phyloP scores from a whole-genome alignment of 2,888 invertebrate genomes.

The Dusona sp. region DNA sequence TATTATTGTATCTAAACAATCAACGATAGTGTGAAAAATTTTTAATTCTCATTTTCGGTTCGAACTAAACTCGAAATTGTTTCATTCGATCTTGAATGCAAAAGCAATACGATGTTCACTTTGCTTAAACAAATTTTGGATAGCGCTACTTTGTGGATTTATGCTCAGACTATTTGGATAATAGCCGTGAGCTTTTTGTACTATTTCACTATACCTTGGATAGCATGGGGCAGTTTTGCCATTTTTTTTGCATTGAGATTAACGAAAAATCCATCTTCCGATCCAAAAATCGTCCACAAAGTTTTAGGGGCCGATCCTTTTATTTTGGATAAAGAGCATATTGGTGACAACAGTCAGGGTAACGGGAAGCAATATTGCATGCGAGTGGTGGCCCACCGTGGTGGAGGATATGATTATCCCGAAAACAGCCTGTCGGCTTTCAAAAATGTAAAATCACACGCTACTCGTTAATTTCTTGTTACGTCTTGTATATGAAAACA shows the following conservation, averaged over 20 bases:
- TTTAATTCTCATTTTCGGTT: neutral
- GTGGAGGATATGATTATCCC: slow-evolving; percentile 91
- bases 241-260: slow-evolving; percentile 75
- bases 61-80: slow-evolving; percentile 19
- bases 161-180: slow-evolving; percentile 74
- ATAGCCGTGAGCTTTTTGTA: slow-evolving; percentile 75
- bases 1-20: neutral
- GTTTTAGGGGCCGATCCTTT: slow-evolving; percentile 81
- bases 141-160: slow-evolving; percentile 77
- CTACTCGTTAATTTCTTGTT: slow-evolving; percentile 53
- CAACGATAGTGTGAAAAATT: neutral
- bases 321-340: slow-evolving; percentile 71
- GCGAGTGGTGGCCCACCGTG: slow-evolving; percentile 90
- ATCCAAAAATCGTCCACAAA: slow-evolving; percentile 74
- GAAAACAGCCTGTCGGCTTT: slow-evolving; percentile 91
- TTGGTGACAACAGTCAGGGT: slow-evolving; percentile 69
- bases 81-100: neutral
- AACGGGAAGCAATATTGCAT: slow-evolving; percentile 83
- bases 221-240: slow-evolving; percentile 77
- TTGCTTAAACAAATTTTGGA: slow-evolving; percentile 74
- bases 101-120: slow-evolving; percentile 55
- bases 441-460: slow-evolving; percentile 68
- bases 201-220: slow-evolving; percentile 79
- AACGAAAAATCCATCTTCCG: slow-evolving; percentile 77
- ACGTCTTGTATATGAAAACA: neutral